Conservation (phyloP, 2,113 vertebrate genomes). For the Oxyruncus cristatus region DNA sequence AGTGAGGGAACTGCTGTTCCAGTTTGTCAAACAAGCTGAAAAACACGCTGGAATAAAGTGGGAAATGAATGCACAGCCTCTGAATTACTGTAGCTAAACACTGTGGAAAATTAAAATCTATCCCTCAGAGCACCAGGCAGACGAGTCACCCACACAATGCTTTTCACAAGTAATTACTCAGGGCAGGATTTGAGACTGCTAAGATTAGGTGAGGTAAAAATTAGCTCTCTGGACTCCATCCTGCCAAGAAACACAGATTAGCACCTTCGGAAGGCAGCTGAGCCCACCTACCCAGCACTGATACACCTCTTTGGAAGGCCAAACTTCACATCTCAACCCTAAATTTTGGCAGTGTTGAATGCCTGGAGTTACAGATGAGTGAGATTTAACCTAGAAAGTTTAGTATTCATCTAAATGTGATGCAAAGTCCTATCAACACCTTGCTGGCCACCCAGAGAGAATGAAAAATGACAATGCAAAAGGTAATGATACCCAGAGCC, state of each 20-base stretch:
- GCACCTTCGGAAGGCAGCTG: not conserved
- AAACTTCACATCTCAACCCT: not conserved
- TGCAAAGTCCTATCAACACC: not conserved
- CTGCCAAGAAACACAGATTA: not conserved
- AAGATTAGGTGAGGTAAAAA: slow-evolving; percentile 24
- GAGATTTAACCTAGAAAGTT: not conserved
- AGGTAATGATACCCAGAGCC: not conserved
- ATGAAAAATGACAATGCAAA: not conserved
- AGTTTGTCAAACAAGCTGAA: not conserved
- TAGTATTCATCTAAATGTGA: not conserved
- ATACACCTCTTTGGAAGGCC: not conserved
- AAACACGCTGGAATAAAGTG: not conserved
- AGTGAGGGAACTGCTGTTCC: not conserved
- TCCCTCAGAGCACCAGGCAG: not conserved
- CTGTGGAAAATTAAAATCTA: not conserved
- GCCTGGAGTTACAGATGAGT: not conserved
- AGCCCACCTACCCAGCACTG: not conserved
- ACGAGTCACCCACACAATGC: not conserved
- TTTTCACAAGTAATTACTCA: slow-evolving; percentile 48
- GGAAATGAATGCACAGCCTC: not conserved
- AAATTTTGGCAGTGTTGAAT: not conserved
- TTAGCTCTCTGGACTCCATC: not conserved
- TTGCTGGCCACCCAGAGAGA: not conserved
- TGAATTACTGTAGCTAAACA: not conserved
- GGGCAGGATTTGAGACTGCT: slow-evolving; percentile 24